phyloP scores from a whole-genome alignment of 2,113 vertebrate species.

The Triplophysa tibetana region DNA sequence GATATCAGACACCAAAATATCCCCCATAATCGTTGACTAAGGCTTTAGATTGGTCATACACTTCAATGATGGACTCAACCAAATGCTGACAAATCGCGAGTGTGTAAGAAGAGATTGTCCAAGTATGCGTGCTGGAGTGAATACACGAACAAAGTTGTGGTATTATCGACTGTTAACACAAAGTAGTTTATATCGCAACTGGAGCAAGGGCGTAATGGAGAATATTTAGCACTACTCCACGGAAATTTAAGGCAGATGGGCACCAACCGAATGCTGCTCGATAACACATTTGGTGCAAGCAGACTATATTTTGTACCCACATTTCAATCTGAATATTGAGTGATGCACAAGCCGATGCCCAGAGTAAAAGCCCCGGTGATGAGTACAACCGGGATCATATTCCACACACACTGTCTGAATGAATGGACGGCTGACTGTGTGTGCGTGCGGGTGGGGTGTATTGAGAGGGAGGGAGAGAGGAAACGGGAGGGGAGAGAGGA shows the following conservation, averaged over 20 bases:
- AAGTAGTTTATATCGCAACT: background rate
- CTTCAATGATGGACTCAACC: constrained; percentile 15
- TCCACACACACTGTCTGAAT: constrained; percentile 35
- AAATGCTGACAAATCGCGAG: background rate
- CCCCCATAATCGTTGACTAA: background rate
- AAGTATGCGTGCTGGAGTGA: background rate
- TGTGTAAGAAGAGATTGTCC: background rate
- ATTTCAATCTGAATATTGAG: constrained; percentile 25
- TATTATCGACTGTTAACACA: constrained; percentile 17
- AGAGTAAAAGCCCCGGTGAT: constrained; percentile 37
- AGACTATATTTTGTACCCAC: constrained; percentile 20
- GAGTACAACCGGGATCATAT: constrained; percentile 35
- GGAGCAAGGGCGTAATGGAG: constrained; percentile 16
- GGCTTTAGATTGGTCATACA: background rate
- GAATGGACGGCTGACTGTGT: constrained; percentile 13
- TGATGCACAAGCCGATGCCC: constrained; percentile 9
- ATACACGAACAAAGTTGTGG: constrained; percentile 17
- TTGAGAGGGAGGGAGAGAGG: constrained; percentile 3
- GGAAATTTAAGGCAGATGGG: constrained; percentile 31
- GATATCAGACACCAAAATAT: background rate
- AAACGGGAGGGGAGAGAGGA: constrained; percentile 11
- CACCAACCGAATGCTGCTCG: background rate
- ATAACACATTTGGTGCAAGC: background rate
- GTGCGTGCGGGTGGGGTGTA: background rate
- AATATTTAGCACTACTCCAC: background rate